Evolutionary conservation across 2,113 vertebrate genomes (phyloP).

Genomic region (Triplophysa siluroides): DNA sequence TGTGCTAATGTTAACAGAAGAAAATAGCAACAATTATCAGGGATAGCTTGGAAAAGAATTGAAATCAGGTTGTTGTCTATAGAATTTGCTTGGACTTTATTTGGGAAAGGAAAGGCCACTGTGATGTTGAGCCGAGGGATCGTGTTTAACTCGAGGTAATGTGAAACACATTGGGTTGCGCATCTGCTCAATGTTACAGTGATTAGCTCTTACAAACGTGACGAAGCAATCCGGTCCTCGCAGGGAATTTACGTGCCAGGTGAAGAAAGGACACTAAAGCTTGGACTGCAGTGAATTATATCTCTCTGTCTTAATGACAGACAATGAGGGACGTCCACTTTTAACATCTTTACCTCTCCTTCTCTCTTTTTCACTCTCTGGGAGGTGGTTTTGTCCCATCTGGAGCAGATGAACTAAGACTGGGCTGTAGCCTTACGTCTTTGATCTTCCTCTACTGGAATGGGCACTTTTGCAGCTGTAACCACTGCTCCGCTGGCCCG

Average conservation of each 20-base stretch:
- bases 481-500: constrained; percentile 50
- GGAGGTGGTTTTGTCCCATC: constrained; percentile 76
- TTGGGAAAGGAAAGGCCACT: constrained; percentile 45
- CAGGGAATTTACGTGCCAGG: constrained; percentile 26
- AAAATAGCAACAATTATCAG: no score
- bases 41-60: no score
- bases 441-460: constrained; percentile 58
- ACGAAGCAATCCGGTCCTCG: constrained; percentile 13
- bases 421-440: constrained; percentile 79
- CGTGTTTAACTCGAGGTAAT: constrained; percentile 68
- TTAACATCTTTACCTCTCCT: constrained; percentile 35
- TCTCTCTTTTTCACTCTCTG: constrained; percentile 57
- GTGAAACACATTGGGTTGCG: constrained; percentile 24
- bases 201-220: constrained; percentile 38
- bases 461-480: constrained; percentile 55
- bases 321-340: constrained; percentile 34
- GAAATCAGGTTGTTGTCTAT: not conserved
- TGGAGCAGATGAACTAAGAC: constrained; percentile 90
- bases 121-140: constrained; percentile 75
- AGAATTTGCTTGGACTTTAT: constrained; percentile 3
- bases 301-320: not conserved
- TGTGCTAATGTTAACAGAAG: no score
- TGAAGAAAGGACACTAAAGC: constrained; percentile 38
- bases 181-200: constrained; percentile 40
- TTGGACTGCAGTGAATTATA: not conserved